phyloP scores from a whole-genome alignment of 2,113 vertebrate genomes.

The Pyxicephalus adspersus region DNA sequence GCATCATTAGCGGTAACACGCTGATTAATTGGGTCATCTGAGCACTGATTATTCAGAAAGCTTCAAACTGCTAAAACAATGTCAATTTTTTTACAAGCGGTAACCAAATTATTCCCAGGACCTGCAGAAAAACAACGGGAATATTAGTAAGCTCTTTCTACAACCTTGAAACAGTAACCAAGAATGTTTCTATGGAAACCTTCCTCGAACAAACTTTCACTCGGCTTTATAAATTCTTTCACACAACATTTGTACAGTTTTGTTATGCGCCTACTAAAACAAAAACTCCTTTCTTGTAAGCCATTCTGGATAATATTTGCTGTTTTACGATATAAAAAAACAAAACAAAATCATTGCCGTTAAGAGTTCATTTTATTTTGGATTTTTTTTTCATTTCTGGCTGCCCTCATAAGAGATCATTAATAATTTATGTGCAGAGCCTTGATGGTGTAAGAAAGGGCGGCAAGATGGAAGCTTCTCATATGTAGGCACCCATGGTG shows the following conservation, averaged over 20 bases:
- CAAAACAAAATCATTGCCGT: not conserved
- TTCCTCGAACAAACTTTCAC: conserved; percentile 17
- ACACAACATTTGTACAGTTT: conserved; percentile 11
- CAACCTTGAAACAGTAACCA: conserved; percentile 8
- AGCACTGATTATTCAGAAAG: not conserved
- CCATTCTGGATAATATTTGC: not conserved
- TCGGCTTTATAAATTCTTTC: conserved; percentile 18
- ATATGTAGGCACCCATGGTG: not conserved
- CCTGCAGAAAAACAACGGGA: conserved; percentile 25
- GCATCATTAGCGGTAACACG: not conserved
- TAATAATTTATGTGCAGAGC: not conserved
- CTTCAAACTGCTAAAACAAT: conserved; percentile 9
- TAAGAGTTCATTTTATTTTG: not conserved
- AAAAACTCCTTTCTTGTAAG: not conserved
- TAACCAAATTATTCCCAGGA: conserved; percentile 38
- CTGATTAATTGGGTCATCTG: conserved; percentile 20
- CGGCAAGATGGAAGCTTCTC: not conserved
- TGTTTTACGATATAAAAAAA: no score
- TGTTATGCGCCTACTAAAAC: not conserved
- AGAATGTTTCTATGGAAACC: conserved; percentile 36
- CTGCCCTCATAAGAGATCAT: not conserved
- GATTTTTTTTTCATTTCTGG: not conserved
- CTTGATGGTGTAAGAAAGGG: no score
- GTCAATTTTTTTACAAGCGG: conserved; percentile 42
- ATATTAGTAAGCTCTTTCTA: conserved; percentile 13